These are phyloP conservation scores for Staurois parvus DNA, from an alignment of 2,797 vertebrate genomes.

Conservation along the genomic window DNA sequence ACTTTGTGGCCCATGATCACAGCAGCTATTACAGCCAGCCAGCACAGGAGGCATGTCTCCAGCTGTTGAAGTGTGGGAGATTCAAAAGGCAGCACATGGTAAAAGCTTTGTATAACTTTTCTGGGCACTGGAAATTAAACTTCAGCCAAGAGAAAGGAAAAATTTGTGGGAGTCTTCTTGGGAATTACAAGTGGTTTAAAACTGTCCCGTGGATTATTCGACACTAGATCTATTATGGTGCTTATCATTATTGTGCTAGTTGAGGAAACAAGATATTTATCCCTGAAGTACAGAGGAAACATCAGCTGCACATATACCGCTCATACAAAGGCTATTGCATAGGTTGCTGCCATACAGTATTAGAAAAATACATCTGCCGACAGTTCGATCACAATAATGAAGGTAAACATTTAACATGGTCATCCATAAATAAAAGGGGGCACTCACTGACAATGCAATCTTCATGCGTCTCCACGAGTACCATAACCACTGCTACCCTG, in stretches of 20 bases:
- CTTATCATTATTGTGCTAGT: neutral
- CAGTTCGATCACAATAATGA: no score
- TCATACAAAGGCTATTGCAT: neutral
- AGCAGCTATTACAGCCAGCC: conserved; percentile 34
- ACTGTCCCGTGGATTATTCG: conserved; percentile 6
- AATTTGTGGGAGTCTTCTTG: conserved; percentile 8
- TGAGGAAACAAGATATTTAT: conserved; percentile 42
- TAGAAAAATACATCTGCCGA: neutral
- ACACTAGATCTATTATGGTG: conserved; percentile 31
- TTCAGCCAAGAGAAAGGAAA: conserved; percentile 20
- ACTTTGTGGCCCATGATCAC: conserved; percentile 50
- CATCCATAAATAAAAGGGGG: no score
- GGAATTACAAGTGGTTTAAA: neutral
- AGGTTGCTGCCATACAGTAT: neutral
- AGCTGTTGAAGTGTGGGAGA: conserved; percentile 43
- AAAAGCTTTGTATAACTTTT: conserved; percentile 27
- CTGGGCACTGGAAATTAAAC: conserved; percentile 26
- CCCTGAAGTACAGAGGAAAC: conserved; percentile 29
- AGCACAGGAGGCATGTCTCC: conserved; percentile 45
- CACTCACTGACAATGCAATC: neutral
- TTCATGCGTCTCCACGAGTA: no score
- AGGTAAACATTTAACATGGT: no score
- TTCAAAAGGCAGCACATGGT: conserved; percentile 36
- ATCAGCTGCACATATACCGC: neutral
- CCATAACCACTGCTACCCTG: neutral